Conservation (phyloP, 2,797 vertebrate species). For the Hafferia zeledoni region DNA sequence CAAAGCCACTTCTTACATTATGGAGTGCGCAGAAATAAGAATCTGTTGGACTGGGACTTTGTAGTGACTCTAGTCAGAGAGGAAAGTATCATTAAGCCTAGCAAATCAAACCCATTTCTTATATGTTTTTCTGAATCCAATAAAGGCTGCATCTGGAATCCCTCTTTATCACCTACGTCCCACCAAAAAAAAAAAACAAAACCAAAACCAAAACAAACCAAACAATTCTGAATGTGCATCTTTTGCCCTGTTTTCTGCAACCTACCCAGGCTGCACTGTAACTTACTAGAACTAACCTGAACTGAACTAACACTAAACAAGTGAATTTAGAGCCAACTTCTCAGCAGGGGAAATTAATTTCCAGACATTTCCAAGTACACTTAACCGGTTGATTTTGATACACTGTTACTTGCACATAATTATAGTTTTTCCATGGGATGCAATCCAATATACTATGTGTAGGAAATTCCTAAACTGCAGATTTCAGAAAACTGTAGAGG, state of each 20-base stretch:
- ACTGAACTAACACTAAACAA: background rate
- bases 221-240: background rate
- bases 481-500: background rate
- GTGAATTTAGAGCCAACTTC: background rate
- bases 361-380: background rate
- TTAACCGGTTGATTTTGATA: background rate
- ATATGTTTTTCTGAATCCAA: background rate
- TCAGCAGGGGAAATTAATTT: background rate
- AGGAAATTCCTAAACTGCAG: background rate
- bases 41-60: background rate
- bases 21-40: background rate
- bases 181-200: background rate
- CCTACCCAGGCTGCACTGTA: background rate
- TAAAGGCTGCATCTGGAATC: background rate
- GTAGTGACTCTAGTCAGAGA: background rate
- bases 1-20: background rate
- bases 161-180: background rate
- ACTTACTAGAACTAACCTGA: background rate
- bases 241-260: background rate
- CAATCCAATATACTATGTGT: background rate
- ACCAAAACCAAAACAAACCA: background rate
- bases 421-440: background rate
- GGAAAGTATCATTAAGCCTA: background rate
- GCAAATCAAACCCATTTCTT: fast-evolving
- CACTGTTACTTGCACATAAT: background rate